These are phyloP conservation scores for Cosmia trapezina DNA, from an alignment of 2,888 invertebrate species.

Conservation along the genomic window DNA sequence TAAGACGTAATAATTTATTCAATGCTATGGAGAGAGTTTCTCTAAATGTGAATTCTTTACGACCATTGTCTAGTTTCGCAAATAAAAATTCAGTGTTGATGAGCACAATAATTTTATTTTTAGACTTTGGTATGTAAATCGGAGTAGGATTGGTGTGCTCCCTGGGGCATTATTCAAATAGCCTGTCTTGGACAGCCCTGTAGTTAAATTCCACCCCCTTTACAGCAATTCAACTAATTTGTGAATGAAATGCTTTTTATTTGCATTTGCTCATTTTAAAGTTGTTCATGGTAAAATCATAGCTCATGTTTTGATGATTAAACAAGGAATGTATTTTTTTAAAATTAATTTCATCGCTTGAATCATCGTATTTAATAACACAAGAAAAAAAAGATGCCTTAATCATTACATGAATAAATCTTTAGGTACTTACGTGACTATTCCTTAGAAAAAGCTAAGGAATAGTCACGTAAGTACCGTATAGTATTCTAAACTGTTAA, in stretches of 20 bases:
- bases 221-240: slow-evolving; percentile 23
- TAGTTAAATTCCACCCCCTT: slow-evolving; percentile 30
- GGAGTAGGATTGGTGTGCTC: slow-evolving; percentile 28
- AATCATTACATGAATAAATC: neutral
- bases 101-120: slow-evolving; percentile 38
- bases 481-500: neutral
- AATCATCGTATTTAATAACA: neutral
- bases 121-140: slow-evolving; percentile 43
- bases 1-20: slow-evolving; percentile 21
- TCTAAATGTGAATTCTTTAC: slow-evolving; percentile 18
- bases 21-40: slow-evolving; percentile 20
- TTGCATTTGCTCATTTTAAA: slow-evolving; percentile 4
- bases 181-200: slow-evolving; percentile 29
- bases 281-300: neutral
- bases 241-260: slow-evolving; percentile 36
- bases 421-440: neutral
- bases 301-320: neutral
- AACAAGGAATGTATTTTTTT: neutral
- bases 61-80: neutral
- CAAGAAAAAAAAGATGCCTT: neutral
- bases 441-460: too few relatives aligned
- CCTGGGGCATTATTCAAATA: slow-evolving; percentile 20
- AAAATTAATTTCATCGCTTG: neutral
- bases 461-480: too few relatives aligned
- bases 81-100: slow-evolving; percentile 34